phyloP scores from a whole-genome alignment of 2,797 vertebrate genomes.

The Clamator glandarius region DNA sequence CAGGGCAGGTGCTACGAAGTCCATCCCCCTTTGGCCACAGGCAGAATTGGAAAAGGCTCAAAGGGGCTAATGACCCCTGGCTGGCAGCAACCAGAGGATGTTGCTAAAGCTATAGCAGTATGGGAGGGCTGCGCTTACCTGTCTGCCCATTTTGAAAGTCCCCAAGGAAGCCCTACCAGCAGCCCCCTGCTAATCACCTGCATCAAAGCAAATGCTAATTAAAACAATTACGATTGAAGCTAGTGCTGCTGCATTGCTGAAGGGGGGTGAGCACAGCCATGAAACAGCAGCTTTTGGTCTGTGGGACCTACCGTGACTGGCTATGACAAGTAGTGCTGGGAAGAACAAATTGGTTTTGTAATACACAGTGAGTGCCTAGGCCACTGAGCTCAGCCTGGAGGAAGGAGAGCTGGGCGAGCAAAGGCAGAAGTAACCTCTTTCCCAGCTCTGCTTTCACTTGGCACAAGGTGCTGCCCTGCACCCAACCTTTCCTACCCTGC shows the following conservation, averaged over 20 bases:
- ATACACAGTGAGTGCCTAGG: not conserved
- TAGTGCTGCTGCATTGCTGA: not conserved
- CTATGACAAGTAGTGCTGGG: not conserved
- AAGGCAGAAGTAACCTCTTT: not conserved
- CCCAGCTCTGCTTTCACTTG: not conserved
- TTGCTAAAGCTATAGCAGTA: not conserved
- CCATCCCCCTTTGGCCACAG: not conserved
- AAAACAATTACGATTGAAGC: conserved; percentile 22
- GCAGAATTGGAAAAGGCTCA: not conserved
- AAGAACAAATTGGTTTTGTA: not conserved
- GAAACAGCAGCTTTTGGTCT: not conserved
- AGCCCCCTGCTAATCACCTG: conserved; percentile 20
- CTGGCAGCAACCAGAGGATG: not conserved
- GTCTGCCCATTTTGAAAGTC: conserved; percentile 3
- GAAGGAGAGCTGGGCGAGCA: not conserved
- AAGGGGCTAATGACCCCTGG: conserved; percentile 1
- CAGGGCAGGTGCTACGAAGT: no score
- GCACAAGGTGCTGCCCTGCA: not conserved
- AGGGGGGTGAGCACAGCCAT: not conserved
- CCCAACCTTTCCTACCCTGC: not conserved
- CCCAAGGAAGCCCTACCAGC: conserved; percentile 12
- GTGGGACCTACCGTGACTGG: not conserved
- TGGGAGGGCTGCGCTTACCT: not conserved
- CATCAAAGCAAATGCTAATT: conserved; percentile 34
- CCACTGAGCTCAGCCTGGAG: accelerated